phyloP scores from a whole-genome alignment of 2,797 vertebrate species.

The Xyrichtys novacula region DNA sequence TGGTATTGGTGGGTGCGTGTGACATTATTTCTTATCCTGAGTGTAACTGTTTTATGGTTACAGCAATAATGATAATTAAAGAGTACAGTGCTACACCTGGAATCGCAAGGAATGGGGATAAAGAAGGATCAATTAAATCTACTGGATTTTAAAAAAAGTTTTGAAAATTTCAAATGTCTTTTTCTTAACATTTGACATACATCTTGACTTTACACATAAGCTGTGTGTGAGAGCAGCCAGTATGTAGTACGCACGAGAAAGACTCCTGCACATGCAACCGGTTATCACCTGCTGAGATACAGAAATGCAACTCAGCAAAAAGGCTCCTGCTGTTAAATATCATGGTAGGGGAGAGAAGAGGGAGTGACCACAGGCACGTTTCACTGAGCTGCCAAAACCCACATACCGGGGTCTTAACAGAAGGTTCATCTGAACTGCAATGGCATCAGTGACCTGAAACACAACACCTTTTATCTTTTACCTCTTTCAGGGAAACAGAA shows the following conservation, averaged over 20 bases:
- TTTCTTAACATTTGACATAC: background rate
- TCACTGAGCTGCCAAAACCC: slow-evolving; percentile 3
- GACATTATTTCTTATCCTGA: too few species aligned
- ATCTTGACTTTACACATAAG: background rate
- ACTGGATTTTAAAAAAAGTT: background rate
- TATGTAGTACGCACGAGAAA: background rate
- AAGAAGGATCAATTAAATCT: too few species aligned
- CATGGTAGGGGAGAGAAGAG: slow-evolving; percentile 21
- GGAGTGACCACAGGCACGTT: slow-evolving; percentile 32
- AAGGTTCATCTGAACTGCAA: slow-evolving; percentile 29
- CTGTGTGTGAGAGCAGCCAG: background rate
- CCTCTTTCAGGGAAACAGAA: slow-evolving; percentile 54
- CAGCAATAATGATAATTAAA: too few species aligned
- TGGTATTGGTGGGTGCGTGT: too few species aligned
- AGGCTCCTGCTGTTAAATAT: slow-evolving; percentile 43
- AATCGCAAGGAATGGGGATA: too few species aligned
- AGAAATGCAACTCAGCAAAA: slow-evolving; percentile 59
- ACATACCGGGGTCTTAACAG: slow-evolving; percentile 38
- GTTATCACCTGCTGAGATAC: slow-evolving; percentile 20
- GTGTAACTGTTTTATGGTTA: too few species aligned
- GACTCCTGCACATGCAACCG: slow-evolving; percentile 21
- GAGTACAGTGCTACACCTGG: too few species aligned
- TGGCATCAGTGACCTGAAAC: slow-evolving; percentile 62
- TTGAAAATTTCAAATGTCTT: background rate
- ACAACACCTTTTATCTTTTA: slow-evolving; percentile 43